Evolutionary conservation across 1,140 invertebrate species (phyloP).

Genomic region (Caerostris darwini): DNA sequence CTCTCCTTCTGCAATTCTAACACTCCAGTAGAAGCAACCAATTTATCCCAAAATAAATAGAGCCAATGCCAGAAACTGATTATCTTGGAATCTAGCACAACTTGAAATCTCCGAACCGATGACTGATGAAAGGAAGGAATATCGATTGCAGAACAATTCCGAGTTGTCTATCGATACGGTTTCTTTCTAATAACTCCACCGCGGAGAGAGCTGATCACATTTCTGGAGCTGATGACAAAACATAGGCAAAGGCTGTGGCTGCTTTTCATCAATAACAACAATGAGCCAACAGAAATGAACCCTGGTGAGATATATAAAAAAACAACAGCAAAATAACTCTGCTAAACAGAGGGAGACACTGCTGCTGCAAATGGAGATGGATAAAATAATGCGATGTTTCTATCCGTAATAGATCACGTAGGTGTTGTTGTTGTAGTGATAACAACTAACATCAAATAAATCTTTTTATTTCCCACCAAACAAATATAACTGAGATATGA

Average conservation of each 20-base stretch:
- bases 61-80: slow-evolving; percentile 17
- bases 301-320: too few relatives aligned
- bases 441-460: background rate
- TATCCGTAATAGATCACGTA: background rate
- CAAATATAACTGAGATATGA: too few relatives aligned
- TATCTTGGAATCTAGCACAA: background rate
- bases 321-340: background rate
- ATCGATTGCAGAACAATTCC: slow-evolving; percentile 1
- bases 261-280: slow-evolving; percentile 45
- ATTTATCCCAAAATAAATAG: slow-evolving; percentile 44
- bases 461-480: too few relatives aligned
- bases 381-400: slow-evolving; percentile 12
- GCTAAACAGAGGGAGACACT: slow-evolving; percentile 30
- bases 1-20: background rate
- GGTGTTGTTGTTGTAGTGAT: slow-evolving; percentile 11
- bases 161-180: slow-evolving; percentile 7
- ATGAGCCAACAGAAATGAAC: background rate
- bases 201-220: slow-evolving; percentile 34
- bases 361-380: slow-evolving; percentile 1
- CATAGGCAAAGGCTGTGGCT: background rate
- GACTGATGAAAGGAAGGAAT: slow-evolving; percentile 33
- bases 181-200: background rate
- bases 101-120: slow-evolving; percentile 5
- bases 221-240: slow-evolving; percentile 33
- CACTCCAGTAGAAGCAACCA: background rate